These are phyloP conservation scores for Drosophila pegasa DNA, from an alignment of 2,888 invertebrate genomes.

Conservation along the genomic window DNA sequence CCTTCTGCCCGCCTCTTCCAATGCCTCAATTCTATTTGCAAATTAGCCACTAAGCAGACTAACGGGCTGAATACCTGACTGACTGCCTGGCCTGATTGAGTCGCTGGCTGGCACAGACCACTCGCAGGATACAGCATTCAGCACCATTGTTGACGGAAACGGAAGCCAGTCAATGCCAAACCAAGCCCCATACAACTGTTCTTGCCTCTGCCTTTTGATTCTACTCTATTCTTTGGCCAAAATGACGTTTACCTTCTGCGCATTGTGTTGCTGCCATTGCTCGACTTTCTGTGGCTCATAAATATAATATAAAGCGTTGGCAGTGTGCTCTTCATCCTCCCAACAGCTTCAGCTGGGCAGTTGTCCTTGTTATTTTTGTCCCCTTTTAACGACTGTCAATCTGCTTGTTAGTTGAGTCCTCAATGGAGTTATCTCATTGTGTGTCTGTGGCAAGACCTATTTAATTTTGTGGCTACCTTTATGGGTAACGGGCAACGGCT, in stretches of 20 bases:
- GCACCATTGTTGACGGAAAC: constrained; percentile 63
- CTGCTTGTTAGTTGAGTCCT: constrained; percentile 44
- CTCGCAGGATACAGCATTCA: constrained; percentile 56
- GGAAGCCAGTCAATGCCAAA: constrained; percentile 47
- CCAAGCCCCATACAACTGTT: constrained; percentile 12
- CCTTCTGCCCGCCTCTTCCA: constrained; percentile 10
- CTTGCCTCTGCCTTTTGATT: constrained; percentile 7
- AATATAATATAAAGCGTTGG: constrained; percentile 46
- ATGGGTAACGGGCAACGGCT: constrained; percentile 25
- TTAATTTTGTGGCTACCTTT: constrained; percentile 48
- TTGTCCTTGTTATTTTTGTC: constrained; percentile 31
- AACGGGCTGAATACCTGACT: constrained; percentile 56
- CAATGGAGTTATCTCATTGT: not conserved
- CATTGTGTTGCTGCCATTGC: constrained; percentile 23
- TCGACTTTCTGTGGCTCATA: constrained; percentile 30
- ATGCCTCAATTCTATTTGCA: constrained; percentile 57
- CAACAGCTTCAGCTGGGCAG: constrained; percentile 6
- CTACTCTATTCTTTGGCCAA: constrained; percentile 23
- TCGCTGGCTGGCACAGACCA: constrained; percentile 6
- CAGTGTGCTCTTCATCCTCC: constrained; percentile 33
- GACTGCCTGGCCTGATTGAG: constrained; percentile 11
- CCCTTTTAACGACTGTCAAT: constrained; percentile 50
- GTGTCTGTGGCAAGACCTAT: constrained; percentile 28
- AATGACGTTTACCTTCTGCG: constrained; percentile 34
- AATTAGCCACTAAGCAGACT: constrained; percentile 65